Evolutionary conservation across 1,140 invertebrate species (phyloP), one percentile per base, ranked within the genome.

Genomic region (Anoplophora glabripennis): DNA sequence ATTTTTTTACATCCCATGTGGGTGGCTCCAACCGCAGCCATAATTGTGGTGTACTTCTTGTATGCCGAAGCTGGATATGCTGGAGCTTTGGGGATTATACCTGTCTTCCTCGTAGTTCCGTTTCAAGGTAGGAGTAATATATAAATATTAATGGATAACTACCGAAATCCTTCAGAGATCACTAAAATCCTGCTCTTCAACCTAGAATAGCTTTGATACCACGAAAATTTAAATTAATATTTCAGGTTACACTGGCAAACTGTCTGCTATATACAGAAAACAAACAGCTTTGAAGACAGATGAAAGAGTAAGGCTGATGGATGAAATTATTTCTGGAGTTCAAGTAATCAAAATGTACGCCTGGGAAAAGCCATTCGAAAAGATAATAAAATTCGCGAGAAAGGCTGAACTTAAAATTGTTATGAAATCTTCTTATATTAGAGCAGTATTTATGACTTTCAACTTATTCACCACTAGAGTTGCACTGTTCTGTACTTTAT

Each of bases 321-420:
- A 87, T 66, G 89, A 92, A 76, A 86, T 92, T 15, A 83, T 92
- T 12, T 81, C 78, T 1, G 84, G 83, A 0, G 78, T 85, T 0
- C 81, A 84, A 64, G 86, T 94, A 1, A 89, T 93, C 53, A 93
- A 92, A 74, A 89, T 91, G 87, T 89, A 89, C 65, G 83, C 85
- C 0, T 89, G 88, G 88, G 87, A 89, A 66, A 84, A 83, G 63
- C 83, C 86, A 0, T 89, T 89, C 63, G 80, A 81, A 17, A 77
- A 79, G n/a, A 62, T 88, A 1, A 77, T 88, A 1, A 75, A 79
- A 9, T 41, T 77, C 0, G 83, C 84, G 0, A 74, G 87, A 56
- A 81, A 67, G 61, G 69, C 80, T 15, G 86, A 89, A 75, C 69
- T 87, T 3, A 76, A 75, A 42, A 79, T 84, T 5, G 81, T 89